Base-by-base conservation (phyloP, 2,113 vertebrate species). In the Lampris incognitus region DNA sequence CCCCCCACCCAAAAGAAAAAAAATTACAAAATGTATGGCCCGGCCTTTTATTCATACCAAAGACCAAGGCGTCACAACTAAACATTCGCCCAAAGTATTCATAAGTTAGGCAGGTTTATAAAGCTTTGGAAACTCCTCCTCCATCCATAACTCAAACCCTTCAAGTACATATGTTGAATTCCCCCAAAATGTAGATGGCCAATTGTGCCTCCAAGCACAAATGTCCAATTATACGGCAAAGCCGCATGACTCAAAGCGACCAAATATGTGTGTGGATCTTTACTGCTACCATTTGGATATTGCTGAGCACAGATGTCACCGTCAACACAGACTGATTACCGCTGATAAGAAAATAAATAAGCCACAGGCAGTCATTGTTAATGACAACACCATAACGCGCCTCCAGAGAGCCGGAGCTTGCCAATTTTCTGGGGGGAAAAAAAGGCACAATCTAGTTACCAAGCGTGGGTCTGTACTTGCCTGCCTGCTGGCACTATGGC, bases 321-420 rank as follows among this genome's bases (percentile, higher is more conserved):
- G 88, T 92, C 90, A 92, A 91, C 88, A 92, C 85, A 91, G 78
- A 84, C 90, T 89, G 89, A 92, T 90, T 90, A 89, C 77, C 72
- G 82, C 74, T 85, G 89, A 90, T 93, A 92, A 88, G 87, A 88
- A 91, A 92, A 92, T 92, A 92, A 91, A 93, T 86, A 92, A 91
- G 83, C 86, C 79, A 84, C 86, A 89, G 86, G 86, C 89, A 89
- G 85, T 82, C 85, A 82, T 89, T 88, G 86, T 91, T 91, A 90
- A 85, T 92, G 89, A 90, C 88, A 90, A 86, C 84, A 87, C 77
- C 82, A 85, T 84, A 87, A 90, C 85, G 85, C 82, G 86, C 74
- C 88, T 92, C 86, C 72, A 87, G 89, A 85, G 87, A 88, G 79
- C 72, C 82, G 59, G 66, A 77, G 82, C 81, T 81, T 91, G 87